A percentile compares a stretch with the other conserved stretches of the same genome.
These are phyloP conservation scores for Gallirallus australis DNA, from an alignment of 2,797 vertebrate genomes.

Conservation along the genomic window DNA sequence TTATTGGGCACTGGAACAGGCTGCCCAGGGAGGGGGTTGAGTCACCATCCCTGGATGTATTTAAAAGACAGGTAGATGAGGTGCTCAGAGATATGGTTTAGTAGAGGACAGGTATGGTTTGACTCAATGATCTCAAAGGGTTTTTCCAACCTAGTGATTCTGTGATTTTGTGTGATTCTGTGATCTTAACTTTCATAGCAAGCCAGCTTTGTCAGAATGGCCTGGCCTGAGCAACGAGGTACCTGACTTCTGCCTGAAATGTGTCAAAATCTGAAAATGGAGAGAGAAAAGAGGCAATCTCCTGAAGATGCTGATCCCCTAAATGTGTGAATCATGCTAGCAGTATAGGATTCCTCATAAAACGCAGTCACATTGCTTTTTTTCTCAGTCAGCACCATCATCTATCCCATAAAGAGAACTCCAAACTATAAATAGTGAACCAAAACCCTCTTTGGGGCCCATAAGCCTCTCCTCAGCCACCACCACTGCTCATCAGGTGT, in stretches of 20 bases:
- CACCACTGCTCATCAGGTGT: neutral
- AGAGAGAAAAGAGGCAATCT: neutral
- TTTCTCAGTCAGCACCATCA: neutral
- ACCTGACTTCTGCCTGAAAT: neutral
- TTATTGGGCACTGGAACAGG: no score
- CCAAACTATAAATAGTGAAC: neutral
- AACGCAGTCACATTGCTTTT: neutral
- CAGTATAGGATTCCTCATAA: neutral
- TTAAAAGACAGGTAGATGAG: no score
- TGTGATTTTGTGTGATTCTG: no score
- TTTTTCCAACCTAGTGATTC: no score
- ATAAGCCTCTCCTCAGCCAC: neutral
- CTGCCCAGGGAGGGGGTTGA: no score
- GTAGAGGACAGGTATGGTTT: no score
- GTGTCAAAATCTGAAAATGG: neutral
- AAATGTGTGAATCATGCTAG: accelerated
- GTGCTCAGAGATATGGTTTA: no score
- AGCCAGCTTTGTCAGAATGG: neutral
- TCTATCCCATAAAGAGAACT: neutral
- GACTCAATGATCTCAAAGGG: no score
- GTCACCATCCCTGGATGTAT: no score
- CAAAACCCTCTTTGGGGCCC: neutral
- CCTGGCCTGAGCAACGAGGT: neutral
- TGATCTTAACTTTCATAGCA: neutral
- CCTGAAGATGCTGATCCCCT: neutral